Conservation (phyloP, 35 echinoderm and acorn worm species). For the Heliocidaris tuberculata region DNA sequence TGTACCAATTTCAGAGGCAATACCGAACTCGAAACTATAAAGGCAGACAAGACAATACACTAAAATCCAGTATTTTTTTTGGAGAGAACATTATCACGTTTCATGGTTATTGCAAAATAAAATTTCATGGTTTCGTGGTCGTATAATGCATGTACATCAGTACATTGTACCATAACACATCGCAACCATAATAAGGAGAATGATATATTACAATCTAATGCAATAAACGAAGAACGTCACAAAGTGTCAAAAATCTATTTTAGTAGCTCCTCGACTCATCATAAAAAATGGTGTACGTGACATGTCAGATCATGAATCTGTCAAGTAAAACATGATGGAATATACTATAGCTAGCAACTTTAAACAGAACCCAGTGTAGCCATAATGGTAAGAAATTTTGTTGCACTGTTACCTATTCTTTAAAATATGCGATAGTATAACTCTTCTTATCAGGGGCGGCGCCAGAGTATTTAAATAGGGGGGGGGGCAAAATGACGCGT, state of each 20-base stretch:
- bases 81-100: not conserved
- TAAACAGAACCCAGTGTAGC: no score
- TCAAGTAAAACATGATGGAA: not conserved
- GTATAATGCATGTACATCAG: not conserved
- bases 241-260: not conserved
- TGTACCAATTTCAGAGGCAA: no score
- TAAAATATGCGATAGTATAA: no score
- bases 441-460: no score
- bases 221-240: not conserved
- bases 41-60: not conserved
- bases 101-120: not conserved
- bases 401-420: no score
- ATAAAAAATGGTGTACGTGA: not conserved
- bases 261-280: not conserved
- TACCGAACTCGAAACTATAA: not conserved
- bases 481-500: no score
- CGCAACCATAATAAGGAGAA: not conserved
- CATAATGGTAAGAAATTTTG: no score
- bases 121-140: not conserved
- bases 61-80: not conserved
- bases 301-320: not conserved
- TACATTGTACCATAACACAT: not conserved
- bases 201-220: not conserved
- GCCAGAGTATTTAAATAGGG: no score
- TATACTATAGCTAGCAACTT: no score